Conservation (phyloP, 2,888 invertebrate species). For the Acholoe squamosa region DNA sequence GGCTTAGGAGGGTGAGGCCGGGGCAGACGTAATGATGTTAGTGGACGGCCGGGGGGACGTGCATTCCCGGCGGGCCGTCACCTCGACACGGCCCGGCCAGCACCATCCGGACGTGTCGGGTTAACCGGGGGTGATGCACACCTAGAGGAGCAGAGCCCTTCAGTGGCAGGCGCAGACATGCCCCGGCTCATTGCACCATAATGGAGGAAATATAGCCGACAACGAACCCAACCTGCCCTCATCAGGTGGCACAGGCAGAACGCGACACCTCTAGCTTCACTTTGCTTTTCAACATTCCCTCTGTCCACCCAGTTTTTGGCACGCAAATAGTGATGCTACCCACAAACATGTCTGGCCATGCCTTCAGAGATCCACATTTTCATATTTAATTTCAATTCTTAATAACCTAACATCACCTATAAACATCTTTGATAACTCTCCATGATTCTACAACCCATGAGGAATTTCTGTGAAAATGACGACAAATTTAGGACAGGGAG, state of each 20-base stretch:
- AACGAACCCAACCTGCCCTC: not conserved
- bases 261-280: not conserved
- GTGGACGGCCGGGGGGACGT: not conserved
- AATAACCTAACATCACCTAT: too few species aligned
- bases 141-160: not conserved
- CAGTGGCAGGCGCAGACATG: not conserved
- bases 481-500: too few species aligned
- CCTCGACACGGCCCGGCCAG: constrained; percentile 7
- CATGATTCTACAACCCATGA: too few species aligned
- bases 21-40: constrained; percentile 8
- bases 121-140: constrained; percentile 7
- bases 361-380: too few species aligned
- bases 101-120: constrained; percentile 25
- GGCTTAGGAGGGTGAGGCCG: constrained; percentile 19
- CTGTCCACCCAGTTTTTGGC: not conserved
- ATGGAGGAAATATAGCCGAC: constrained; percentile 19
- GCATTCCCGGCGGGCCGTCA: constrained; percentile 6
- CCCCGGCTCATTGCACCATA: constrained; percentile 19
- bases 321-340: too few species aligned
- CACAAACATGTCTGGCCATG: too few species aligned
- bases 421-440: too few species aligned
- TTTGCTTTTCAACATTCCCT: not conserved
- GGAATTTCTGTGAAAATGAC: too few species aligned
- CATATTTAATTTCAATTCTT: too few species aligned
- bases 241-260: not conserved